Base-by-base conservation (phyloP, 2,888 invertebrate genomes). In the Pandemis corylana region DNA sequence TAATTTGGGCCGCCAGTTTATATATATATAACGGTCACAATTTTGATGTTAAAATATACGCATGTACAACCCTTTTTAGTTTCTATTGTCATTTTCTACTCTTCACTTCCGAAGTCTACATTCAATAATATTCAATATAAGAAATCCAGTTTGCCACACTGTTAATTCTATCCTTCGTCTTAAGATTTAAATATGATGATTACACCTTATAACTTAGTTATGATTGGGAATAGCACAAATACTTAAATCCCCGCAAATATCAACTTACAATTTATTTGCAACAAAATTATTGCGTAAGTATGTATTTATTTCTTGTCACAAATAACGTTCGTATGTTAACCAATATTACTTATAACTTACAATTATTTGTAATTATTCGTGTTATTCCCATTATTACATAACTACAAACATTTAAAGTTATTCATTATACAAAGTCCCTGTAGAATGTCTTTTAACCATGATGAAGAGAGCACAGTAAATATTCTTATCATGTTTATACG, bases 381-480 rank as follows among this genome's bases (percentile, higher is more conserved):
- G 15, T 53, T 67, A 70, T 66, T 75, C 46, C 65, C 74, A 69
- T 70, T 61, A 70, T 61, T 71, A 77, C 46, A 76, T 68, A 73
- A 71, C 62, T 72, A 77, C 71, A 73, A 66, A 71, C 56, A 61
- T 71, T 70, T 72, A 59, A 67, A 76, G 69, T 76, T 71, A 76
- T 66, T 78, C 76, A 73, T 77, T 78, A 79, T 84, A 84, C 80
- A 83, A 86, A 84, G 80, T 90, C 90, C 90, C 90, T 90, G 90
- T 90, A 92, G 82, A 89, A 89, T 89, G 89, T 91, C 86, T 91
- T 91, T 87, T 75, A 67, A 84, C 83, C 81, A 87, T 83, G 83
- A 83, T 82, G 80, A 82, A 88, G 87, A 88, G 88, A 88, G 88
- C 87, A 82, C 80, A 81, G 77, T 82, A 67, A 36, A 67, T 56